Percentiles rank a stretch among this genome's conserved stretches.
Conservation (phyloP, 1,140 invertebrate genomes). For the Leptinotarsa texana region DNA sequence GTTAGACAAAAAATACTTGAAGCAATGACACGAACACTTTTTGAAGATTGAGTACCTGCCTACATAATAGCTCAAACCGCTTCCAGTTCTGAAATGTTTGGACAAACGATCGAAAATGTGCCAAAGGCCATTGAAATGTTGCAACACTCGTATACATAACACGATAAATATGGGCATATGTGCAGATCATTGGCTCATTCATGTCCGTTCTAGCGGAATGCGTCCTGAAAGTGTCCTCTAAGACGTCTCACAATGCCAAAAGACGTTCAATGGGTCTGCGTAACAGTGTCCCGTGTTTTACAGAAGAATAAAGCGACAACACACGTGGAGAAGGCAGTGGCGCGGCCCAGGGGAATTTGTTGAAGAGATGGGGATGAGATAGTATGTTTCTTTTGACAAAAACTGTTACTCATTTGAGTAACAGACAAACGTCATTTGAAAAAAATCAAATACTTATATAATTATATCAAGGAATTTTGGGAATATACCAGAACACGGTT, state of each 20-base stretch:
- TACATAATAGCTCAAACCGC: slow-evolving; percentile 15
- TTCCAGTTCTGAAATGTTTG: slow-evolving; percentile 21
- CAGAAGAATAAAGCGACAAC: slow-evolving; percentile 1
- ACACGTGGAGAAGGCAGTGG: slow-evolving; percentile 8
- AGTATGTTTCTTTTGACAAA: too few relatives aligned
- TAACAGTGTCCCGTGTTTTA: slow-evolving; percentile 23
- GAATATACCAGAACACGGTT: too few relatives aligned
- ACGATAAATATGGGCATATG: slow-evolving; percentile 28
- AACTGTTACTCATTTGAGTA: too few relatives aligned
- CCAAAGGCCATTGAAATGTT: slow-evolving; percentile 23
- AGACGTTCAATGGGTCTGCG: slow-evolving; percentile 20
- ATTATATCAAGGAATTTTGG: too few relatives aligned
- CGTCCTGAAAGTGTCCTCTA: slow-evolving; percentile 19
- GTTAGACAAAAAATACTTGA: too few relatives aligned
- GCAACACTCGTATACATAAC: slow-evolving; percentile 27
- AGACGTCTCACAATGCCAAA: slow-evolving; percentile 21
- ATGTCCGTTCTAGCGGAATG: slow-evolving; percentile 18
- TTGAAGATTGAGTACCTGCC: background rate
- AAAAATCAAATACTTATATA: too few relatives aligned
- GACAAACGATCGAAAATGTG: slow-evolving; percentile 24
- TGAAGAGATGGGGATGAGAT: too few relatives aligned
- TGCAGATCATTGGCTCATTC: slow-evolving; percentile 26
- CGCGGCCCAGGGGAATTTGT: background rate
- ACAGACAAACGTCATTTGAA: too few relatives aligned
- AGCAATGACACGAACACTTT: background rate